Evolutionary conservation across 2,797 vertebrate genomes (phyloP).

Genomic region (Hozukius guyotensis): DNA sequence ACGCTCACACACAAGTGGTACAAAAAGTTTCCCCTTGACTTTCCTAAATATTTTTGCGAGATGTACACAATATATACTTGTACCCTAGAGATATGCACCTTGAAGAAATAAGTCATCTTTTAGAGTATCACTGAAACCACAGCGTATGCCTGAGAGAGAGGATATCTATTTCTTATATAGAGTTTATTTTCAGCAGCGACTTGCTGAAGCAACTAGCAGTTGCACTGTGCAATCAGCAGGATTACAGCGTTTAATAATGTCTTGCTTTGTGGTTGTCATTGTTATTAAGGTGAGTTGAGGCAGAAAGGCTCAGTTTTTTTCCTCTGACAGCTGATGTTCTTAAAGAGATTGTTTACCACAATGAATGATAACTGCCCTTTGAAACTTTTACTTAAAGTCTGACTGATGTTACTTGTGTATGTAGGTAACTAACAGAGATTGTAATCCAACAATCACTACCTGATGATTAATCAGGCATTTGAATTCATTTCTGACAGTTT

Average conservation of each 20-base stretch:
- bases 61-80: slow-evolving; percentile 41
- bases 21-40: slow-evolving; percentile 54
- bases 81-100: slow-evolving; percentile 67
- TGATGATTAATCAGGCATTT: slow-evolving; percentile 3
- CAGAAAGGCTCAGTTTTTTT: slow-evolving; percentile 22
- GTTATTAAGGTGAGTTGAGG: slow-evolving; percentile 18
- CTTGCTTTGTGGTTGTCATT: slow-evolving; percentile 45
- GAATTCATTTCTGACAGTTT: not conserved
- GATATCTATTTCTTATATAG: slow-evolving; percentile 52
- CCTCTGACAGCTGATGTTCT: slow-evolving; percentile 37
- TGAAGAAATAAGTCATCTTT: slow-evolving; percentile 65
- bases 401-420: slow-evolving; percentile 12
- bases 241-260: slow-evolving; percentile 49
- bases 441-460: slow-evolving; percentile 35
- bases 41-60: slow-evolving; percentile 50
- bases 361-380: slow-evolving; percentile 41
- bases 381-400: slow-evolving; percentile 22
- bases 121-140: slow-evolving; percentile 62
- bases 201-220: slow-evolving; percentile 64
- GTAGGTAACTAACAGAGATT: slow-evolving; percentile 4
- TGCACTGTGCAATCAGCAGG: slow-evolving; percentile 73
- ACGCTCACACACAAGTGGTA: slow-evolving; percentile 58
- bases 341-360: slow-evolving; percentile 52
- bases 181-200: slow-evolving; percentile 64
- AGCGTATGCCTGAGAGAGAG: slow-evolving; percentile 37